phyloP scores from a whole-genome alignment of 2,797 vertebrate genomes.

The Chaenodraco wilsoni region DNA sequence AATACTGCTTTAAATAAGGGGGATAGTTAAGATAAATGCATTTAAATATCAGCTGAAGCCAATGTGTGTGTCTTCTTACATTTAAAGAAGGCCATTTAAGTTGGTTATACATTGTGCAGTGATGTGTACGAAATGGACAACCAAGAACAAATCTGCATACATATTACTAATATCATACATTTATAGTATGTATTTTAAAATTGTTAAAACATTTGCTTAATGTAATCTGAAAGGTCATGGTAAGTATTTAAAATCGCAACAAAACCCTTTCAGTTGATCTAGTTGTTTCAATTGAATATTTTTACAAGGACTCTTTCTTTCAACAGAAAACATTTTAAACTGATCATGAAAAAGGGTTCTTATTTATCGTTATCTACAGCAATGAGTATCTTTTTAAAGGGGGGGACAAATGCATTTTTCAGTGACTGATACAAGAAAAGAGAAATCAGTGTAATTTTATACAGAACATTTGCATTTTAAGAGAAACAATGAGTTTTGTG shows the following conservation, averaged over 20 bases:
- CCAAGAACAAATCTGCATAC: too few species aligned
- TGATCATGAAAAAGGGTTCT: neutral
- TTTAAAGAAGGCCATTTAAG: too few species aligned
- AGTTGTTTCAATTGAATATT: neutral
- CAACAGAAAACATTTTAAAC: neutral
- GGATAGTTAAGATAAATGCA: too few species aligned
- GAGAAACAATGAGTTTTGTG: neutral
- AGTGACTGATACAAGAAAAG: neutral
- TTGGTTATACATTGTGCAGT: too few species aligned
- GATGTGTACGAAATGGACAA: too few species aligned
- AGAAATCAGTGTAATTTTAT: neutral
- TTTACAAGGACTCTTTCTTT: neutral
- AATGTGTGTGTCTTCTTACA: too few species aligned
- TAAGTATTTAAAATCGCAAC: neutral
- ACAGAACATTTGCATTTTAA: neutral
- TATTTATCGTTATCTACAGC: neutral
- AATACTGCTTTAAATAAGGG: too few species aligned
- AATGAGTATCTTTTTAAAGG: neutral
- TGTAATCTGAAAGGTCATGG: neutral
- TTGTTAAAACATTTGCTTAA: neutral
- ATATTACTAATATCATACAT: neutral
- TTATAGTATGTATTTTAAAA: neutral
- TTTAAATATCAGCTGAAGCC: too few species aligned
- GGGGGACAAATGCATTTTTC: neutral
- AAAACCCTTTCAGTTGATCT: neutral